Evolutionary conservation across 1,140 invertebrate genomes (phyloP), one percentile per base, ranked within the genome.

Genomic region (Archivesica marissinica): DNA sequence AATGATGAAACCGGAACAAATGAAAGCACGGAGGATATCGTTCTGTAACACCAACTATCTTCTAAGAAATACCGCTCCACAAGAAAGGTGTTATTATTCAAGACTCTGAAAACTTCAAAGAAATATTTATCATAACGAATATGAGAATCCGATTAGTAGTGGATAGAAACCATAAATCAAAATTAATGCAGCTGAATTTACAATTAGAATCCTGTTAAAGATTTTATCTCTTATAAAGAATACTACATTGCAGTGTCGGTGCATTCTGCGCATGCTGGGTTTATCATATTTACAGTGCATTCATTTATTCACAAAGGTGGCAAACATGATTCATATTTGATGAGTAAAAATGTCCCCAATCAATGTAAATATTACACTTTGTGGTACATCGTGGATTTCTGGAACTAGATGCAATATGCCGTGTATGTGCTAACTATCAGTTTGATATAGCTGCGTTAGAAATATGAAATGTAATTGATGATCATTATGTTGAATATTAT

Each of bases 101-200:
- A 15, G 50, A 15, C 50, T 23, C 3, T 28, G 56, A 59, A 59
- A 28, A 59, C 56, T 28, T 59, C 56, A 59, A 59, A 59, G 56
- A 59, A 11, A 28, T 59, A 2, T 59, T 59, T 59, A 28, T 59
- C 56, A 59, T 59, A 59, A 59, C 56, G 11, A 28, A 59, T 59
- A 59, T 59, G 56, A 20, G 33, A 59, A 59, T 59, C 56, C 28
- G 11, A 59, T 59, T 59, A 59, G 28, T 30, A 30, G 33, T 28
- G 56, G 11, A n/a, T 13, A 59, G 56, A 23, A 6, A 28, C 23
- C 56, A 11, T 25, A 59, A 25, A 59, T 59, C 56, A 28, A 59
- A 59, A 59, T 59, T 59, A 59, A 59, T 59, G 56, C 56, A 59
- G 2, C 56, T 59, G 56, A 59, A 59, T 59, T 59, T 59, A 59